Evolutionary conservation across 2,113 vertebrate species (phyloP), one percentile per base, ranked within the genome.

Genomic region (Podarcis muralis): DNA sequence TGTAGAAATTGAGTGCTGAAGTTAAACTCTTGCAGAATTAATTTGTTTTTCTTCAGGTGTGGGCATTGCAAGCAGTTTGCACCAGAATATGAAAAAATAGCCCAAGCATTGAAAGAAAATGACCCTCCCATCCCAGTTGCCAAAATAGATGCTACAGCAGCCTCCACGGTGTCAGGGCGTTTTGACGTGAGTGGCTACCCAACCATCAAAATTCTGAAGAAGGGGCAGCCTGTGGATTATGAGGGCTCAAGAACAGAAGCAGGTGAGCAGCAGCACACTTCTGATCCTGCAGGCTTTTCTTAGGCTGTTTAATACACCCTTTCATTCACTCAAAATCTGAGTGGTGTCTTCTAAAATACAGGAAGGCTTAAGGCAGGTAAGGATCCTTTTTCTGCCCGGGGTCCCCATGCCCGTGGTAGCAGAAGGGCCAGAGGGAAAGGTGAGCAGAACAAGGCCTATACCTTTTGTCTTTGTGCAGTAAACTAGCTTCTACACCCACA

Each of bases 41-140:
- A 27, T 43, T n/a, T 18, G 0, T 0, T 37, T 35, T 92, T 57
- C 85, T 79, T 37, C 84, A 99, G 99, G 99, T 99, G 99, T 6
- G 99, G 98, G 40, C 99, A 99, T 69, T 99, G 99, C 93, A 99
- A 99, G 93, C 97, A 98, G 96, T 99, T 99, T 96, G 98, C 97
- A 84, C 97, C 98, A 0, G 98, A 98, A 88, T 99, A 99, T 94
- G 99, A 99, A 89, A 98, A 98, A 86, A 99, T 99, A 1, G 98
- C 99, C 8, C 96, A 97, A 91, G 94, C 95, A 0, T 96, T 99
- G 6, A 98, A 98, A 89, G 98, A 98, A 90, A 97, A 97, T 0
- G 98, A 99, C 78, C 99, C 99, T 88, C 98, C 98, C 2, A 96
- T 99, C 86, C 97, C 98, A 53, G 99, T 99, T 53, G 98, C 97